A percentile compares a stretch with the other conserved stretches of the same genome.
phyloP scores from a whole-genome alignment of 2,113 vertebrate species.

The Dromiciops gliroides region DNA sequence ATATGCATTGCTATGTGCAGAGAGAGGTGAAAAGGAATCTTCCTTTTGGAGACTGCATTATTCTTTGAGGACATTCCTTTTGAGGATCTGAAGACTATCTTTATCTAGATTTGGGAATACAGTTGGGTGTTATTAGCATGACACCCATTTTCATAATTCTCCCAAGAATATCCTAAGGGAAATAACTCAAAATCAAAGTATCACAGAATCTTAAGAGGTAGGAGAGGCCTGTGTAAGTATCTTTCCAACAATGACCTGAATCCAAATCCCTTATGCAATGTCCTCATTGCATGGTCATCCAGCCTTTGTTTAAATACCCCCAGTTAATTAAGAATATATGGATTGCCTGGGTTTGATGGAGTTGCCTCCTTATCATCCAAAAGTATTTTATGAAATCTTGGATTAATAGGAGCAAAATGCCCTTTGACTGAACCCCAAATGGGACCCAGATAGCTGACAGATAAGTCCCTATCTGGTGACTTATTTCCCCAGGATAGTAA shows the following conservation, averaged over 20 bases:
- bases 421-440: too few species aligned
- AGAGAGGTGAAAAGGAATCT: slow-evolving; percentile 20
- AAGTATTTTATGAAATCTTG: too few species aligned
- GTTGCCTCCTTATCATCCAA: too few species aligned
- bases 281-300: background rate
- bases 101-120: background rate
- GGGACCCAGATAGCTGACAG: too few species aligned
- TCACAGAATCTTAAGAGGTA: background rate
- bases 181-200: background rate
- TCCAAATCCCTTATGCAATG: background rate
- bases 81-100: background rate
- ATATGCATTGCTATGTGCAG: background rate
- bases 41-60: background rate
- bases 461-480: too few species aligned
- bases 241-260: background rate
- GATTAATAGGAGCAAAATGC: too few species aligned
- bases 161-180: background rate
- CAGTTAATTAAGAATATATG: too few species aligned
- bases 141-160: background rate
- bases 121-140: background rate
- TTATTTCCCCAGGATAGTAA: too few species aligned
- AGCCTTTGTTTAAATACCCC: background rate
- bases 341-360: too few species aligned
- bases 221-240: background rate
- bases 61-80: background rate